phyloP scores from a whole-genome alignment of 2,888 invertebrate species.

The Coenonympha arcania region DNA sequence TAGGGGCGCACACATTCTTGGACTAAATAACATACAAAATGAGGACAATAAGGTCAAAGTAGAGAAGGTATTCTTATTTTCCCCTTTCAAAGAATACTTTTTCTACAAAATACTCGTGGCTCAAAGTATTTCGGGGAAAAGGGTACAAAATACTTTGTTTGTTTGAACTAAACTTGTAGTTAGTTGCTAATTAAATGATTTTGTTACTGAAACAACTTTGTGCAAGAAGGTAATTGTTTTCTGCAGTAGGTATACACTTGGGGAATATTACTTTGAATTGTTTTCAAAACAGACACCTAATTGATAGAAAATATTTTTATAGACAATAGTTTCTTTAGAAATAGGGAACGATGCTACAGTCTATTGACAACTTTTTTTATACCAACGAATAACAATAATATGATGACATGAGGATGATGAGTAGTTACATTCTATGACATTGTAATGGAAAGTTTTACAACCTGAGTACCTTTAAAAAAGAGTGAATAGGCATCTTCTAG shows the following conservation, averaged over 20 bases:
- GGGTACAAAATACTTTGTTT: constrained; percentile 2
- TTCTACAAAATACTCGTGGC: not conserved
- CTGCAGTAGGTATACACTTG: not conserved
- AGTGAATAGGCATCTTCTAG: too few relatives aligned
- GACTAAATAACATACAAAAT: constrained; percentile 20
- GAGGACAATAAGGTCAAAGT: not conserved
- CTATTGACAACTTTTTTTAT: too few relatives aligned
- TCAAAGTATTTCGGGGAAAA: constrained; percentile 1
- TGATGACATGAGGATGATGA: too few relatives aligned
- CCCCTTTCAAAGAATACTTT: constrained; percentile 1
- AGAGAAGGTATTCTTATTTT: not conserved
- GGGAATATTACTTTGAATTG: not conserved
- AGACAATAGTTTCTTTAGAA: too few relatives aligned
- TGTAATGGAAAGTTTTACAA: too few relatives aligned
- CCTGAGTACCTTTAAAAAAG: too few relatives aligned
- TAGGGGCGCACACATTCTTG: not conserved
- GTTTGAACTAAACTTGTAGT: constrained; percentile 17
- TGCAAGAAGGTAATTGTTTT: not conserved
- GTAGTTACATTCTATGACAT: too few relatives aligned
- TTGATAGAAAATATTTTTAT: too few relatives aligned
- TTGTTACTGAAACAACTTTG: constrained; percentile 20
- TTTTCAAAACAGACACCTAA: not conserved
- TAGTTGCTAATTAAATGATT: constrained; percentile 27
- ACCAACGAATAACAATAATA: too few relatives aligned
- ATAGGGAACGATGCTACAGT: too few relatives aligned